phyloP scores from a whole-genome alignment of 2,113 vertebrate species.

The Poicephalus meyeri region DNA sequence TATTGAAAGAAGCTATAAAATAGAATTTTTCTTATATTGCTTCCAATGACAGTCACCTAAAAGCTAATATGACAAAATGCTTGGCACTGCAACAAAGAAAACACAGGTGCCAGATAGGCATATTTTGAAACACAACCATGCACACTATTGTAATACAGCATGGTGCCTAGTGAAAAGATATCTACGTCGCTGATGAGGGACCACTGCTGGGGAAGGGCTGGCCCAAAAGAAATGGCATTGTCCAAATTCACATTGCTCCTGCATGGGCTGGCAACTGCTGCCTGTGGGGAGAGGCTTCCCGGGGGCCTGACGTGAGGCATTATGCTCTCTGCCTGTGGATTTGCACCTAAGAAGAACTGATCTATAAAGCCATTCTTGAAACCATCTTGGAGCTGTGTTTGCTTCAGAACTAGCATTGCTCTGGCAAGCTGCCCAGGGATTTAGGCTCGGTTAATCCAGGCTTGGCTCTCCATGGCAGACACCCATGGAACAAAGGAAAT shows the following conservation, averaged over 20 bases:
- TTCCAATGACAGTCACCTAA: not conserved
- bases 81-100: not conserved
- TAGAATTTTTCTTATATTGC: not conserved
- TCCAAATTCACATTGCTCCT: not conserved
- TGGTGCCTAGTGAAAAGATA: not conserved
- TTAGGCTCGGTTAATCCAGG: constrained; percentile 62
- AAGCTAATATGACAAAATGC: not conserved
- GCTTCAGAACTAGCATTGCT: constrained; percentile 37
- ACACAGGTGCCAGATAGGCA: not conserved
- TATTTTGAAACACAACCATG: not conserved
- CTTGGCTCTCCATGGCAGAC: constrained; percentile 63
- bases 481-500: constrained; percentile 66
- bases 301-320: not conserved
- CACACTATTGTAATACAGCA: not conserved
- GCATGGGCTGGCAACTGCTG: not conserved
- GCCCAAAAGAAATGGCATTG: not conserved
- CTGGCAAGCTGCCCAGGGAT: constrained; percentile 68
- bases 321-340: constrained; percentile 4
- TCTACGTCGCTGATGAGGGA: not conserved
- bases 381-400: constrained; percentile 15
- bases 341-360: constrained; percentile 33
- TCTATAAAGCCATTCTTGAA: constrained; percentile 36
- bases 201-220: not conserved
- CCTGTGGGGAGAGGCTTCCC: not conserved
- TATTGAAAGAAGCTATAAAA: not conserved